Evolutionary conservation across 2,888 invertebrate species (phyloP).

Genomic region (Hirtodrosophila duncani): DNA sequence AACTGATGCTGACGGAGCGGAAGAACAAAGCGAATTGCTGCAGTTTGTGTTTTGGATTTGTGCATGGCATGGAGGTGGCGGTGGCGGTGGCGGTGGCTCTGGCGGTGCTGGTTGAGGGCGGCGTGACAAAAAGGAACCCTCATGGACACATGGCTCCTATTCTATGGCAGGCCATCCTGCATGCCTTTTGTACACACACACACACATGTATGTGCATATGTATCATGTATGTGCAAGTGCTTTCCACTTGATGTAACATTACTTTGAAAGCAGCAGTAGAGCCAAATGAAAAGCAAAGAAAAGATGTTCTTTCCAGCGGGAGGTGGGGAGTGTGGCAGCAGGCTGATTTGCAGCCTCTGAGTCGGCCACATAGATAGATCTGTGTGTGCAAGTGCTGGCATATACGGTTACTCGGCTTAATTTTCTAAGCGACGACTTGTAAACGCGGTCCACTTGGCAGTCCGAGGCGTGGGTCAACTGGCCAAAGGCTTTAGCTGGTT

Average conservation of each 20-base stretch:
- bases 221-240: conserved; percentile 59
- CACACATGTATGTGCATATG: conserved; percentile 6
- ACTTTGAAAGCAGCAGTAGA: conserved; percentile 67
- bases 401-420: conserved; percentile 61
- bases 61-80: no score
- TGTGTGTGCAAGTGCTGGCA: conserved; percentile 18
- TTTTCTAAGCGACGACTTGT: conserved; percentile 43
- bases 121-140: no score
- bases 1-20: conserved; percentile 67
- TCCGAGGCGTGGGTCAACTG: conserved; percentile 56
- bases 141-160: no score
- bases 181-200: no score
- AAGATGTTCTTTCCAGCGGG: conserved; percentile 48
- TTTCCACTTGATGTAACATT: conserved; percentile 73
- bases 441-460: no score
- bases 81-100: no score
- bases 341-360: neutral
- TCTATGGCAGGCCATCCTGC: no score
- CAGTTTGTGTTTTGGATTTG: no score
- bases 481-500: conserved; percentile 57
- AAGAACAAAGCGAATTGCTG: conserved; percentile 62
- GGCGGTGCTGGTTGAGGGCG: no score
- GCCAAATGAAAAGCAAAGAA: conserved; percentile 69
- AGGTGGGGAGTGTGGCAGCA: neutral
- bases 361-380: neutral